A percentile compares a stretch with the other conserved stretches of the same genome.
Evolutionary conservation across 2,888 invertebrate species (phyloP).

Genomic region (Mythimna impura): DNA sequence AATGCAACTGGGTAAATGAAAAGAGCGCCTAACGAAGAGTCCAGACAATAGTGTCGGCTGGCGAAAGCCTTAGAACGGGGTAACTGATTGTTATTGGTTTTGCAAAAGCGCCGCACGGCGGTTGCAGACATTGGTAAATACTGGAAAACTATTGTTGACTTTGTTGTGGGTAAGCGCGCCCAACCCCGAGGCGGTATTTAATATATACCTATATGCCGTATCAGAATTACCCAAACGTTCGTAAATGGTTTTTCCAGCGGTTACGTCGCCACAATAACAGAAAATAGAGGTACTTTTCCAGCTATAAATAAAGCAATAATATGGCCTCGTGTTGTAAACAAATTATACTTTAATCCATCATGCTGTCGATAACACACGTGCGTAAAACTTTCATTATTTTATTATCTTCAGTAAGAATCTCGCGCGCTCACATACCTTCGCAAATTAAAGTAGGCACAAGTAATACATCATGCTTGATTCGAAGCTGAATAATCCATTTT

Average conservation of each 20-base stretch:
- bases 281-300: constrained; percentile 22
- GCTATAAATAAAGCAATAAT: constrained; percentile 31
- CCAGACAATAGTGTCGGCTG: constrained; percentile 72
- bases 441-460: constrained; percentile 60
- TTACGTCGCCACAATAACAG: constrained; percentile 23
- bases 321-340: constrained; percentile 39
- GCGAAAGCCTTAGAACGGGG: constrained; percentile 73
- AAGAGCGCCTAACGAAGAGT: constrained; percentile 78
- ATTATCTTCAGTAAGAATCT: constrained; percentile 52
- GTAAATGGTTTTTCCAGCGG: constrained; percentile 36
- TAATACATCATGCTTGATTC: constrained; percentile 71
- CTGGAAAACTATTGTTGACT: constrained; percentile 73
- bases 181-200: constrained; percentile 22
- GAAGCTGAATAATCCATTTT: constrained; percentile 75
- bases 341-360: constrained; percentile 59
- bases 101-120: constrained; percentile 62
- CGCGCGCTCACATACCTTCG: constrained; percentile 34
- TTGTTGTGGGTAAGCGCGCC: constrained; percentile 59
- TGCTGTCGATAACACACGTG: constrained; percentile 56
- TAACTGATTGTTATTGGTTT: constrained; percentile 82
- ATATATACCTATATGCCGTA: constrained; percentile 29
- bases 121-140: constrained; percentile 68
- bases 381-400: constrained; percentile 51
- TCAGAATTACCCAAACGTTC: constrained; percentile 38
- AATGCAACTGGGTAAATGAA: constrained; percentile 78